Evolutionary conservation across 2,888 invertebrate species (phyloP), one percentile per base, ranked within the genome.

Genomic region (Cataglyphis cursor): DNA sequence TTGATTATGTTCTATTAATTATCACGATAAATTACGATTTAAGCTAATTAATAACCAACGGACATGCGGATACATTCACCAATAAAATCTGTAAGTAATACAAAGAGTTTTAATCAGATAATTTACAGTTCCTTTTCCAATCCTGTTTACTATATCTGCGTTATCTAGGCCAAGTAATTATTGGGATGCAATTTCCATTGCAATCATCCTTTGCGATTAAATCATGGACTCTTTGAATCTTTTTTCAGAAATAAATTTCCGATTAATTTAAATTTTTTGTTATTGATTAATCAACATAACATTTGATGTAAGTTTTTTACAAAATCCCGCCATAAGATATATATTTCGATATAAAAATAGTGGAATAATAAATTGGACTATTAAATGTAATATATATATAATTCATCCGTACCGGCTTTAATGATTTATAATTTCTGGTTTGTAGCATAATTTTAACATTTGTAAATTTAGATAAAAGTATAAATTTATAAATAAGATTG

Each of bases 31-130:
- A 65, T 76, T 51, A 24, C 51, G 5, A 51, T 65, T 75, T 21
- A 18, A 75, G 15, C 21, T 62, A 75, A 76, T 76, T 76, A 65
- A 66, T 48, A 62, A 44, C 10, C 10, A 1, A 1, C 12, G 24
- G 3, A 8, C 15, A 3, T 8, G n/a, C 18, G 8, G 9, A 18
- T 24, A 15, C 21, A 12, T 2, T 59, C 28, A 54, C 9, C 24
- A 38, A 54, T 24, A 1, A 65, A 64, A 76, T 28, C 31, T 10
- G 24, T 24, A n/a, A 4, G 1, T n/a, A 24, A 38, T 75, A 24
- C 12, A 51, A 24, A 5, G 12, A 10, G 35, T 24, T 35, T 75
- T 6, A 24, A 75, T 64, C 24, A 48, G 3, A 75, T 64, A 51
- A 51, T 24, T 65, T 12, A 9, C 41, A 59, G 4, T 15, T 15